Base-by-base conservation (phyloP, 2,113 vertebrate species). In the Maccullochella peelii region DNA sequence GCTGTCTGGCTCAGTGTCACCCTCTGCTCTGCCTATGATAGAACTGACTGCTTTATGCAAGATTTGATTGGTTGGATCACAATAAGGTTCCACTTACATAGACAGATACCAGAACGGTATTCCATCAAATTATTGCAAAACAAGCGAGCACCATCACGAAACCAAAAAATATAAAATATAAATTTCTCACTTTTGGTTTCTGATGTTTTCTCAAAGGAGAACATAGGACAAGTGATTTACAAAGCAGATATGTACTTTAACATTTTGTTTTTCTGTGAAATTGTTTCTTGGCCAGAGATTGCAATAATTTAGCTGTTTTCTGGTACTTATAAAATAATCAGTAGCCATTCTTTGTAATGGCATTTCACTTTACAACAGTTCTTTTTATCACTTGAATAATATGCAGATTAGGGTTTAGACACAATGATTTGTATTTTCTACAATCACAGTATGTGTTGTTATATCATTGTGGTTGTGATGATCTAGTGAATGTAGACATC, bases 401-500 rank as follows among this genome's bases (percentile, higher is more conserved):
- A 52, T 23, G 20, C 18, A n/a, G 3, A 66, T 42, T 12, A 23
- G 27, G 8, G 38, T n/a, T 15, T 6, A 15, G 27, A 81, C 58
- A 74, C 61, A 27, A 58, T 36, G 12, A 38, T n/a, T n/a, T n/a
- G n/a, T n/a, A n/a, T 49, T 40, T 30, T 61, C 8, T n/a, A 23
- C 23, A 4, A 47, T 69, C 14, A 21, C 47, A 55, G n/a, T 47
- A 36, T 52, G 44, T 18, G 12, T 2, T n/a, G 44, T 61, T 15
- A 6, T 21, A 36, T 30, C n/a, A 38, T 23, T 71, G 50, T 58
- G 40, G 42, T 1, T 79, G 47, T 55, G 33, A 61, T 57, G 55
- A 16, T n/a, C 21, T 62, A 58, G 25, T 40, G 69, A 58, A 78
- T 33, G 30, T 52, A 79, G 23, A 62, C 65, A 79, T 74, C 25